These are phyloP conservation scores for Nyctereutes procyonoides DNA, from an alignment of 2,113 vertebrate genomes.

Conservation along the genomic window DNA sequence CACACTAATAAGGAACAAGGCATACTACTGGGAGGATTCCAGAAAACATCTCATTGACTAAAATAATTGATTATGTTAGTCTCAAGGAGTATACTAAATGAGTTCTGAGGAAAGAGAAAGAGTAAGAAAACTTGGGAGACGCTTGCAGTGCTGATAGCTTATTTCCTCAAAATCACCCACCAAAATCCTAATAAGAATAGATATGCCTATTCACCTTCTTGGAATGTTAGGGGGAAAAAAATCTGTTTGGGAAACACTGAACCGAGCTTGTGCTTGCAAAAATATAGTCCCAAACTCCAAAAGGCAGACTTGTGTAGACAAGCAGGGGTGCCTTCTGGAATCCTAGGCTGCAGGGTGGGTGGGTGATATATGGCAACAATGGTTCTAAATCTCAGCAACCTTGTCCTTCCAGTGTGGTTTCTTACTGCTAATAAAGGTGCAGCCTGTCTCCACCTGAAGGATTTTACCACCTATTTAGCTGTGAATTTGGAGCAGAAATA, in stretches of 20 bases:
- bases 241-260: not conserved
- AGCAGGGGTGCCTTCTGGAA: not conserved
- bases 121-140: not conserved
- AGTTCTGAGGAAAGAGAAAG: not conserved
- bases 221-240: not conserved
- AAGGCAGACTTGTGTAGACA: not conserved
- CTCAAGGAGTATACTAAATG: not conserved
- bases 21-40: not conserved
- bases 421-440: not conserved
- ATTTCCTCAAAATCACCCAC: slow-evolving; percentile 18
- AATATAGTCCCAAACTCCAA: not conserved
- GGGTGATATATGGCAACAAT: not conserved
- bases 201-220: not conserved
- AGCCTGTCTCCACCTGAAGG: not conserved
- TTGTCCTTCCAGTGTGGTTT: slow-evolving; percentile 10
- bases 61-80: not conserved
- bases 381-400: not conserved
- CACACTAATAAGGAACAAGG: not conserved
- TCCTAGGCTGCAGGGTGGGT: not conserved
- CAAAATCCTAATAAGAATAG: slow-evolving; percentile 23
- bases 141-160: not conserved
- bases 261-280: not conserved
- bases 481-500: slow-evolving; percentile 69
- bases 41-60: not conserved
- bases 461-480: slow-evolving; percentile 27